Evolutionary conservation across 2,797 vertebrate species (phyloP), one percentile per base, ranked within the genome.

Genomic region (Acrocephalus scirpaceus): DNA sequence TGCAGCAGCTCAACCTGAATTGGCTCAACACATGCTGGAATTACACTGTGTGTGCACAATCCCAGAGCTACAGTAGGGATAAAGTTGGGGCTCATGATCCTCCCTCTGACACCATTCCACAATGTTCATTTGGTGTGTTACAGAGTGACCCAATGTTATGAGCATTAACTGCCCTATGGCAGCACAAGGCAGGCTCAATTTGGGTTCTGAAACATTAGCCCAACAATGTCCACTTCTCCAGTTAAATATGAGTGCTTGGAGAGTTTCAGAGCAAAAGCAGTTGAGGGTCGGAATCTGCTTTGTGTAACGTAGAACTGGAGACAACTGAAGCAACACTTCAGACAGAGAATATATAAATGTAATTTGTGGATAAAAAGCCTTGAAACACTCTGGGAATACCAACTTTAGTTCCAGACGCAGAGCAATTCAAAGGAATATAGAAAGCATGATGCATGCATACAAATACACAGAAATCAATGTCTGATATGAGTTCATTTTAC

Each of bases 391-490:
- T 27, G 38, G 44, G 54, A 92, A 78, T 81, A 75, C 20, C 29
- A 71, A 62, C 77, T 94, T 79, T 29, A 57, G 69, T 23, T 93
- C 22, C 47, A 88, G 76, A 93, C 83, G 26, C 57, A 85, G 4
- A 70, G 65, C 14, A 81, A 88, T 84, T 92, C 73, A 94, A 91
- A 64, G 57, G 50, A 88, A 71, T 12, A 38, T 34, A 69, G 67
- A 90, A 93, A 87, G 67, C 47, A 71, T 40, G 22, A 34, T 76
- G 64, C 25, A 34, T 76, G 64, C 66, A 88, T 81, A 86, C 69
- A 94, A 91, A 87, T 67, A 81, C 29, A 75, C 11, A 74, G 62
- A 92, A 95, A 95, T 80, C 84, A 62, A 79, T 86, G 84, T 66
- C 65, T 93, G 74, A 71, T 90, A 86, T 13, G 44, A 92, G 58